Base-by-base conservation (phyloP, 2,888 invertebrate genomes). In the Lasioglossum zephyrum region DNA sequence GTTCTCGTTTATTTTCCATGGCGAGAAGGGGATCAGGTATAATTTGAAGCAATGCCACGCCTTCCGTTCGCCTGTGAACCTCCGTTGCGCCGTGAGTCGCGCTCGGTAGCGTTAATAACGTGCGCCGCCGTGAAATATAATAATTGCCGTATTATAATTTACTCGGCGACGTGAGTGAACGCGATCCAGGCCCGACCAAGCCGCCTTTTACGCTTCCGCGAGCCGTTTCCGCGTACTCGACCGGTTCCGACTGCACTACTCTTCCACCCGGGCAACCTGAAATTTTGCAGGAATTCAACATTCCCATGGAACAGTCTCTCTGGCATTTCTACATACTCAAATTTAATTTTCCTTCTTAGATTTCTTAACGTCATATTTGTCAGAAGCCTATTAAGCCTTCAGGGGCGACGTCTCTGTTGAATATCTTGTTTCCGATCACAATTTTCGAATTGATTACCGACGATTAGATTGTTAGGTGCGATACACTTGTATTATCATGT, bases 11-110 rank as follows among this genome's bases (percentile, higher is more conserved):
- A 85, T 90, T 90, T 87, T 88, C 85, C 86, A 73, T 78, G 85
- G 76, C 85, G 85, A 86, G 87, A 87, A 89, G 87, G 80, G 73
- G 84, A 88, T 78, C 76, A 75, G 82, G 87, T 91, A 88, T 92
- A 92, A 92, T 92, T 92, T 90, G 90, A 90, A 90, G 84, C 87
- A 85, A 75, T 84, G 89, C 91, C 91, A 91, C 91, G 92, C 91
- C 92, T 91, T 89, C 79, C 83, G 77, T 82, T 70, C 36, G 82
- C 31, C 66, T 41, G 82, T 80, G 85, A 82, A 85, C 86, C 73
- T 26, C 63, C 66, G 36, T 66, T 57, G 66, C 60, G 72, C 66
- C 53, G 76, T 78, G 77, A 83, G 85, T 82, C 81, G 85, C 81
- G 85, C 77, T 84, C 87, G 85, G 89, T 87, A 87, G 84, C 84